Percentiles rank a stretch among this genome's conserved stretches.
Conservation (phyloP, 2,888 invertebrate genomes). For the Lochmaea capreae region DNA sequence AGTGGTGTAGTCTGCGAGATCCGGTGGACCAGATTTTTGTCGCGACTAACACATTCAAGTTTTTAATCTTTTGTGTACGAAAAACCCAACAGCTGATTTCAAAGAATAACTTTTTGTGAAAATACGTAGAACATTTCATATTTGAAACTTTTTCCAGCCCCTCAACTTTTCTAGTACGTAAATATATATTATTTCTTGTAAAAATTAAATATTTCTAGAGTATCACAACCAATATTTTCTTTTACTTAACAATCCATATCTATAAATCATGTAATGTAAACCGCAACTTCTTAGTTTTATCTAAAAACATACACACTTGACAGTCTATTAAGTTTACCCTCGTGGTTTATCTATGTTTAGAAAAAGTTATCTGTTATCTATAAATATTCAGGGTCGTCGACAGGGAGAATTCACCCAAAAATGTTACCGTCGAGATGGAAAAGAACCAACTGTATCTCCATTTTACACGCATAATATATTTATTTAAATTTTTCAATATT, state of each 20-base stretch:
- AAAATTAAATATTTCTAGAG: no score
- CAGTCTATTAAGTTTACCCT: slow-evolving; percentile 5
- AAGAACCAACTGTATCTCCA: not conserved
- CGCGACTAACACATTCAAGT: slow-evolving; percentile 20
- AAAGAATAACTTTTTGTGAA: slow-evolving; percentile 4
- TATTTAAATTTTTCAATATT: no score
- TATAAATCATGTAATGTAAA: slow-evolving; percentile 1
- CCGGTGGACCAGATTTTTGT: slow-evolving; percentile 34
- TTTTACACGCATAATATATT: no score
- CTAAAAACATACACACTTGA: slow-evolving; percentile 1
- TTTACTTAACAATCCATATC: not conserved
- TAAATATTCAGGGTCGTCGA: slow-evolving; percentile 2
- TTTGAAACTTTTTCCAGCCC: no score
- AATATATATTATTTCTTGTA: no score
- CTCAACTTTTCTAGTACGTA: no score
- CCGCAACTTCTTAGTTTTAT: not conserved
- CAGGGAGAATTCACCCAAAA: not conserved
- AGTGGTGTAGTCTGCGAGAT: slow-evolving; percentile 12
- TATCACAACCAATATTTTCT: not conserved
- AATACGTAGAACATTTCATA: no score
- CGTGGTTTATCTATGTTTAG: slow-evolving; percentile 10
- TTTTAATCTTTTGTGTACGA: slow-evolving; percentile 31
- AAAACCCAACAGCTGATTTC: slow-evolving; percentile 43
- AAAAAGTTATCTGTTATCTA: slow-evolving; percentile 3
- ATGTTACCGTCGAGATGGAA: not conserved